Evolutionary conservation across 2,888 invertebrate species (phyloP).

Genomic region (Frankliniella fusca): DNA sequence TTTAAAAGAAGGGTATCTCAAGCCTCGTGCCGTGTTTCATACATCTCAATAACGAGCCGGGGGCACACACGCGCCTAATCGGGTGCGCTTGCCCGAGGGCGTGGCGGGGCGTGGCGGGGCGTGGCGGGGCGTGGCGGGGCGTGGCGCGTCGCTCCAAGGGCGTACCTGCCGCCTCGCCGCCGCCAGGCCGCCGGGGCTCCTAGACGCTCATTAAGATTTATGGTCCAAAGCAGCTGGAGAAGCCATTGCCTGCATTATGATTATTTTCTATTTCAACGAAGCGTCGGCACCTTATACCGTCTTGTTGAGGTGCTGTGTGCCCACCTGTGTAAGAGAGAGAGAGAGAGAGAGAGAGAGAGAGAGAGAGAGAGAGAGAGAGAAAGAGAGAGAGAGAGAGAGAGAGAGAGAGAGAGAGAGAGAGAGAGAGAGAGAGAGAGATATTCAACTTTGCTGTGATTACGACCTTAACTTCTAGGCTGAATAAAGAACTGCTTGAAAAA

Average conservation of each 20-base stretch:
- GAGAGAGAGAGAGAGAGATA: too few relatives aligned
- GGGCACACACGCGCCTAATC: too few relatives aligned
- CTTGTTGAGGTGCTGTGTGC: background rate
- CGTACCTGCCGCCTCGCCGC: too few relatives aligned
- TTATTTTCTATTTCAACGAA: background rate
- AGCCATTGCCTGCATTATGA: background rate
- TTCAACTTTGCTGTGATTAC: too few relatives aligned
- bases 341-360: too few relatives aligned
- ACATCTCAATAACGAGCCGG: too few relatives aligned
- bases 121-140: background rate
- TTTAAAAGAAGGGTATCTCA: too few relatives aligned
- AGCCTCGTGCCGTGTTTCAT: too few relatives aligned
- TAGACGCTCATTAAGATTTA: background rate
- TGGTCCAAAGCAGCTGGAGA: background rate
- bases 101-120: background rate
- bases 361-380: too few relatives aligned
- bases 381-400: background rate
- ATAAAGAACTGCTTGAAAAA: too few relatives aligned
- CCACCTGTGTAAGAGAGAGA: too few relatives aligned
- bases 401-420: background rate
- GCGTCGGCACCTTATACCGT: background rate
- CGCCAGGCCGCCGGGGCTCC: background rate
- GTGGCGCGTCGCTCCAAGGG: background rate
- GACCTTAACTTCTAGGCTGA: too few relatives aligned
- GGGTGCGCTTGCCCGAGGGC: background rate